A percentile compares a stretch with the other conserved stretches of the same genome.
These are phyloP conservation scores for Keiferia lycopersicella DNA, from an alignment of 2,888 invertebrate genomes.

Conservation along the genomic window DNA sequence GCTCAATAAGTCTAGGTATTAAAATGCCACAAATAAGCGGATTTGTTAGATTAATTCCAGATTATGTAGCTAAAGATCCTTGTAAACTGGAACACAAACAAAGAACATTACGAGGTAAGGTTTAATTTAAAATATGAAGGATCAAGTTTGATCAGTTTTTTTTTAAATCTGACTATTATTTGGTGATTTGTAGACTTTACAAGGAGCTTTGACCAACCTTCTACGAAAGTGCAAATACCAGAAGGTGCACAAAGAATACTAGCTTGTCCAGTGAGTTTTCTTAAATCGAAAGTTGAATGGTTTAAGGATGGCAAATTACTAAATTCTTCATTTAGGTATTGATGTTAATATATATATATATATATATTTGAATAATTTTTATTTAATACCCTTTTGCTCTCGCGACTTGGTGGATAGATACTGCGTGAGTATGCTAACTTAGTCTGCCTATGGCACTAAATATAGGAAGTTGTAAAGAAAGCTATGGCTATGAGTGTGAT, in stretches of 20 bases:
- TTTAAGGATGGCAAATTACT: slow-evolving; percentile 72
- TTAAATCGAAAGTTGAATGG: slow-evolving; percentile 79
- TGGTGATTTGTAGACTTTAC: too few species aligned
- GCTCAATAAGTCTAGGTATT: slow-evolving; percentile 63
- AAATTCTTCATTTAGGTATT: slow-evolving; percentile 51
- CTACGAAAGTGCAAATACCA: slow-evolving; percentile 59
- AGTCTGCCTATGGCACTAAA: too few species aligned
- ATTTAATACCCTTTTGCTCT: too few species aligned
- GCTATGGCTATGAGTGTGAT: too few species aligned
- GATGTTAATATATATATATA: too few species aligned
- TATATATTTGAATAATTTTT: too few species aligned
- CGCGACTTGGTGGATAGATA: too few species aligned
- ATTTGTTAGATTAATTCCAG: slow-evolving; percentile 69
- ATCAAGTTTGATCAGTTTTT: too few species aligned
- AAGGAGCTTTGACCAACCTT: slow-evolving; percentile 33
- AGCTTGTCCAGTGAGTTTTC: slow-evolving; percentile 77
- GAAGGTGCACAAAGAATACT: slow-evolving; percentile 79
- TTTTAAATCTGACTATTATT: too few species aligned
- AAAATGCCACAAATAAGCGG: slow-evolving; percentile 70
- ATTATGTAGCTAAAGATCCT: slow-evolving; percentile 63
- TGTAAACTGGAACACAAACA: slow-evolving; percentile 53
- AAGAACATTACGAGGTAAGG: slow-evolving; percentile 7
- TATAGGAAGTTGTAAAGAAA: too few species aligned
- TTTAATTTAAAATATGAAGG: background rate
- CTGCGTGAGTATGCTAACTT: too few species aligned